Base-by-base conservation (phyloP, 30 jellyfish, hydroid and myxozoan genomes). In the Aurelia coerulea region DNA sequence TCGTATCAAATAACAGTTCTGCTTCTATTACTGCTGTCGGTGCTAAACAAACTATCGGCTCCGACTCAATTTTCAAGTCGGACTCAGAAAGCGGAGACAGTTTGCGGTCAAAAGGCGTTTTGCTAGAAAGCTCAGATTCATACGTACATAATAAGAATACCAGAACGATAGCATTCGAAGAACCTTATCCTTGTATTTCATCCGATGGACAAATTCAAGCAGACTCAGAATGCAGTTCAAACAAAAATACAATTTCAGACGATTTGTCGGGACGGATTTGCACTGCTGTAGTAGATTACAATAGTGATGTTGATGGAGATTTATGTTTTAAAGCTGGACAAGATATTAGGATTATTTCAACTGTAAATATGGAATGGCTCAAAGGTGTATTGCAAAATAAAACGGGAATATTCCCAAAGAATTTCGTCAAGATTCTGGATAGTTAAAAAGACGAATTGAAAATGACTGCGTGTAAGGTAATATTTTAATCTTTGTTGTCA, bases 331-430 rank as follows among this genome's bases (percentile, higher is more conserved):
- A 72, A 31, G 31, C 49, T 19, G 92, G 92, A 11, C 86, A 83
- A 23, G 78, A 69, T 10, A 71, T 70, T 10, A 65, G 62, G 10
- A 58, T 83, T 10, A 70, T 83, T 83, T 83, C 86, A 7, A 23
- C n/a, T 16, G 92, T 68, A 56, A 63, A 71, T 41, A 15, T 35
- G 14, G 92, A 62, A 2, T 83, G 92, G 85, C 65, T 83, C n/a
- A 73, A 63, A 19, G 92, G 86, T 17, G 65, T 52, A 53, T 18
- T 60, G 46, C 41, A 60, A 5, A 74, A 72, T 17, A 39, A 29
- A 56, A 83, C 86, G 14, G 92, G 92, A 39, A 54, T 69, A 7
- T 83, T 83, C 52, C 92, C 92, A 10, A 32, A 53, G 19, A 70
- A 41, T 71, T 69, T 73, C 31, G 80, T 83, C 53, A 60, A 76